Evolutionary conservation across 64 coral and sea anemone species (phyloP), one percentile per base, ranked within the genome.

Genomic region (Hydrozoanthus tunicans): DNA sequence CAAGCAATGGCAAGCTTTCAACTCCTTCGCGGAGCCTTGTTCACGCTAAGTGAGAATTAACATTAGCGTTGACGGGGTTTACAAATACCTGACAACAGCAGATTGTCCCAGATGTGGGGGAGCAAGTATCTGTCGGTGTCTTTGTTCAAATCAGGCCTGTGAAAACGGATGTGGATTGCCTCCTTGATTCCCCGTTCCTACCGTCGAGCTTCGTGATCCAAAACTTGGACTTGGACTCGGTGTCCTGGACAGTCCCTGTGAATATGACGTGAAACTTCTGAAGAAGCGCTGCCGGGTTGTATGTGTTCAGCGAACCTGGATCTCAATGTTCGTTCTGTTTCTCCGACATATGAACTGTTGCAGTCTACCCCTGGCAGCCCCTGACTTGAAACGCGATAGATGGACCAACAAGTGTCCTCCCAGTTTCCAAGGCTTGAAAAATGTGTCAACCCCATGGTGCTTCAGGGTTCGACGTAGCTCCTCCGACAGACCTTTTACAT

Each of bases 41-140:
- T 20, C 20, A 20, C 20, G 20, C 20, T 20, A 20, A 20, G 64
- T 67, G 64, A 67, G 64, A 67, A 67, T 67, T 67, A 78, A 60
- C 58, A 62, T 80, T 90, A 90, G 17, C 89, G 77, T 26, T 90
- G 76, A 90, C 89, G 60, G 77, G 89, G 15, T 90, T 79, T 79
- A 90, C 54, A 5, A 90, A 79, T 76, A 90, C 75, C 60, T 90
- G 89, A 90, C 89, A 27, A 62, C 61, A 90, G 62, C 89, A 90
- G 57, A 80, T 90, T 90, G 89, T 90, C 89, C 89, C 89, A 90
- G 57, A 90, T 90, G 75, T 90, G 89, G 89, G 75, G 86, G 7
- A 90, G 86, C 59, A 90, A 20, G 20, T 20, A 20, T 20, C 20
- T 20, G 20, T 20, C 20, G 11, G 89, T 90, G 77, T 90, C 89